Evolutionary conservation across 2,888 invertebrate species (phyloP).

Genomic region (Pseudanteris insignis): DNA sequence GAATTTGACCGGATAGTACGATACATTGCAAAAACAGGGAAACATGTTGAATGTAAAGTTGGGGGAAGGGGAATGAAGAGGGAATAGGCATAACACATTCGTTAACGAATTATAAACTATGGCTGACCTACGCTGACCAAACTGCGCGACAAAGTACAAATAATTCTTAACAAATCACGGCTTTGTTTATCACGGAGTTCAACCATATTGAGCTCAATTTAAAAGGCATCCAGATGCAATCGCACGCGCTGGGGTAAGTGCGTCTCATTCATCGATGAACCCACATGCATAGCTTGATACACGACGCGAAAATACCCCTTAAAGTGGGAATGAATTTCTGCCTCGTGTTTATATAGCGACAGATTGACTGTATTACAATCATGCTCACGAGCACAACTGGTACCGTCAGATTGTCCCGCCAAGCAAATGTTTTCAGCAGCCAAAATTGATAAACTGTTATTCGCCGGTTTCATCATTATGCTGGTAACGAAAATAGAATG

Average conservation of each 20-base stretch:
- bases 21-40: too few relatives aligned
- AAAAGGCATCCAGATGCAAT: constrained; percentile 32
- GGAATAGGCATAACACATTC: too few relatives aligned
- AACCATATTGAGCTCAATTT: constrained; percentile 25
- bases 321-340: constrained; percentile 17
- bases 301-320: constrained; percentile 25
- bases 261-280: constrained; percentile 14
- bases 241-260: constrained; percentile 9
- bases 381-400: constrained; percentile 13
- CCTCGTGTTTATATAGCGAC: constrained; percentile 20
- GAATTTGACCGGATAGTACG: too few relatives aligned
- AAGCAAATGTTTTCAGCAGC: too few relatives aligned
- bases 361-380: constrained; percentile 32
- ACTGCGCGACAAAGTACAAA: constrained; percentile 20
- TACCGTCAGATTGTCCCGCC: constrained; percentile 1
- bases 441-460: too few relatives aligned
- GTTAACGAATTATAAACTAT: constrained; percentile 21
- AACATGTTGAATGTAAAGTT: too few relatives aligned
- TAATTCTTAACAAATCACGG: constrained; percentile 29
- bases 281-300: constrained; percentile 22
- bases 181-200: constrained; percentile 15
- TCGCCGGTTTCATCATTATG: too few relatives aligned
- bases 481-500: too few relatives aligned
- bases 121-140: constrained; percentile 17
- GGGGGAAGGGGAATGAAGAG: too few relatives aligned